Evolutionary conservation across 2,888 invertebrate genomes (phyloP), one percentile per base, ranked within the genome.

Genomic region (Eupithecia tripunctaria): DNA sequence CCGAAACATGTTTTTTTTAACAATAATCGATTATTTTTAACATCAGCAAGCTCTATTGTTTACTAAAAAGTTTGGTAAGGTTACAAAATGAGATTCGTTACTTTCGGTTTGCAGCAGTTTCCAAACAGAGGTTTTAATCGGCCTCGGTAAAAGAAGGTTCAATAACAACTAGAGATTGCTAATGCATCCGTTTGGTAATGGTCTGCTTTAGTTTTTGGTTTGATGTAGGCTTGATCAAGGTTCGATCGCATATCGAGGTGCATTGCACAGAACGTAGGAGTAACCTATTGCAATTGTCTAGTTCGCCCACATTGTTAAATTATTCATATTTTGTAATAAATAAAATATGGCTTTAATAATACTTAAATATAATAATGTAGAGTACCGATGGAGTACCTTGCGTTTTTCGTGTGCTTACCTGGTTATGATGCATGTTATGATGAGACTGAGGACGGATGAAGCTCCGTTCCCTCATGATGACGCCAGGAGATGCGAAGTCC

Each of bases 381-480:
- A 51, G 59, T 25, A 27, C 27, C 59, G 14, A n/a, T 60, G 15
- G n/a, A n/a, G n/a, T n/a, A n/a, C n/a, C n/a, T 29, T 18, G 29
- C 27, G 5, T 6, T 29, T 36, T 62, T 36, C 36, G n/a, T 14
- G 21, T 43, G 75, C 70, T 81, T 81, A 95, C 95, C 94, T 94
- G 95, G 88, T 92, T 93, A 86, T 94, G 94, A 88, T 95, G 95
- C 89, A 94, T 91, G 78, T 93, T 95, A 85, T 96, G 94, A 85
- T 95, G 95, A 3, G 94, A 94, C 83, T 95, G 96, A 63, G 95
- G 95, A 75, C 96, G 95, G 70, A 97, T 95, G 88, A 97, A 97
- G 88, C 97, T 97, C 80, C 97, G 94, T 88, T 97, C 97, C 79
- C 97, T 91, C 87, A 96, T 95, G 84, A 96, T 95, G 80, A 96